phyloP scores from a whole-genome alignment of 1,140 invertebrate genomes.

The Zaprionus africanus region DNA sequence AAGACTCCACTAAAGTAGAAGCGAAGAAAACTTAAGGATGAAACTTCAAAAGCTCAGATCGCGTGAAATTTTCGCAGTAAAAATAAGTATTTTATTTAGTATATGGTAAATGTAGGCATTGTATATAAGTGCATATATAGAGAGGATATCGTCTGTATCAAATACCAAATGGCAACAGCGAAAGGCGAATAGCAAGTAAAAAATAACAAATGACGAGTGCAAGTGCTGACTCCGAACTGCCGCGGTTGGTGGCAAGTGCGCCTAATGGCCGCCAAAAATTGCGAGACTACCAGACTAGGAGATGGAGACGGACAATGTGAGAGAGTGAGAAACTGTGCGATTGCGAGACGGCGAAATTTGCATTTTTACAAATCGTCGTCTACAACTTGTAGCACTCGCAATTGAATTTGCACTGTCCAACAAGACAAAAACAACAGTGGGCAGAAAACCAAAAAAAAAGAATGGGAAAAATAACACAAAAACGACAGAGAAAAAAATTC shows the following conservation, averaged over 20 bases:
- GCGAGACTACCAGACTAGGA: background rate
- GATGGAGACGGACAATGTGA: background rate
- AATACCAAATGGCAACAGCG: background rate
- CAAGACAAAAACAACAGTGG: slow-evolving; percentile 13
- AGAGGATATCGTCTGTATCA: slow-evolving; percentile 4
- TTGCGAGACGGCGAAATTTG: slow-evolving; percentile 27
- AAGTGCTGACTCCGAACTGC: slow-evolving; percentile 18
- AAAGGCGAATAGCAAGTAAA: slow-evolving; percentile 32
- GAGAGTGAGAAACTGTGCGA: slow-evolving; percentile 10
- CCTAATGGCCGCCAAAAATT: slow-evolving; percentile 41
- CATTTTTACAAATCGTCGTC: slow-evolving; percentile 55
- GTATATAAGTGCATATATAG: background rate
- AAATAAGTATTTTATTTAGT: background rate
- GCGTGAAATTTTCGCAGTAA: background rate
- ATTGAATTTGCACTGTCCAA: slow-evolving; percentile 45
- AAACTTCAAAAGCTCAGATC: background rate
- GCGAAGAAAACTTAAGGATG: background rate
- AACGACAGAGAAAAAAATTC: slow-evolving; percentile 34
- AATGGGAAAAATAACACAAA: slow-evolving; percentile 15
- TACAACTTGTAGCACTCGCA: slow-evolving; percentile 54
- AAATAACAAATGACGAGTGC: slow-evolving; percentile 55
- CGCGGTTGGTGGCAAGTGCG: slow-evolving; percentile 49
- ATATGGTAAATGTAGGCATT: background rate
- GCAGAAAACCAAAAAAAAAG: slow-evolving; percentile 15
- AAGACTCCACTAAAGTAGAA: background rate